Percentiles rank a stretch among this genome's conserved stretches.
These are phyloP conservation scores for Cyprinodon brontotheroides DNA, from an alignment of 2,113 vertebrate genomes.

Conservation along the genomic window DNA sequence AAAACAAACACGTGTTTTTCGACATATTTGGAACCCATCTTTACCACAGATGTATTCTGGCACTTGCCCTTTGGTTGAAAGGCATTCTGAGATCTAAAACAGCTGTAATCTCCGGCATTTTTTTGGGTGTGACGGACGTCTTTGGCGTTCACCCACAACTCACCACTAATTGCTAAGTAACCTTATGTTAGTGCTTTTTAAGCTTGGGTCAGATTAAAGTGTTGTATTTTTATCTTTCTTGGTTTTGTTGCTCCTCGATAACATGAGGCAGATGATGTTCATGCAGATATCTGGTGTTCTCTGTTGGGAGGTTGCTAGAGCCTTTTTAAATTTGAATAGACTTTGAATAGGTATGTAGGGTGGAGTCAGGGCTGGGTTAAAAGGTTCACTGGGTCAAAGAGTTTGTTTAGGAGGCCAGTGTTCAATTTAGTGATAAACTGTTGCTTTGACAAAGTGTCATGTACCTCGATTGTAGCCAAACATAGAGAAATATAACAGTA, in stretches of 20 bases:
- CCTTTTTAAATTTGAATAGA: constrained; percentile 54
- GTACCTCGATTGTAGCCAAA: neutral
- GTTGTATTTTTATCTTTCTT: constrained; percentile 65
- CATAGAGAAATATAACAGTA: neutral
- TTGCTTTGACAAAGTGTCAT: neutral
- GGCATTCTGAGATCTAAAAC: constrained; percentile 28
- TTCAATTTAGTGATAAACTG: neutral
- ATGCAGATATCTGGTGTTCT: neutral
- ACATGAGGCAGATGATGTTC: constrained; percentile 32
- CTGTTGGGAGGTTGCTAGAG: neutral
- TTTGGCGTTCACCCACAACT: neutral
- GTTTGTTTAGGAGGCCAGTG: neutral
- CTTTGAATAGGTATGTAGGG: constrained; percentile 54
- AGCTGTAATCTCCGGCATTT: constrained; percentile 35
- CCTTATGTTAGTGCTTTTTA: constrained; percentile 21
- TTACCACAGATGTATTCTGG: constrained; percentile 28
- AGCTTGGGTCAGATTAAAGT: constrained; percentile 51
- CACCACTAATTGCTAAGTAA: constrained; percentile 70
- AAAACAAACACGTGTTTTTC: constrained; percentile 14
- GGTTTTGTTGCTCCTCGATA: constrained; percentile 40
- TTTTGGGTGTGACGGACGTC: constrained; percentile 14
- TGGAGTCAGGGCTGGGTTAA: constrained; percentile 32
- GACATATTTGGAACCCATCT: constrained; percentile 36
- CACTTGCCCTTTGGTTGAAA: constrained; percentile 24
- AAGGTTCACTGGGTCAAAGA: constrained; percentile 18